Conservation (phyloP, 2,797 vertebrate species). For the Catamblyrhynchus diadema region DNA sequence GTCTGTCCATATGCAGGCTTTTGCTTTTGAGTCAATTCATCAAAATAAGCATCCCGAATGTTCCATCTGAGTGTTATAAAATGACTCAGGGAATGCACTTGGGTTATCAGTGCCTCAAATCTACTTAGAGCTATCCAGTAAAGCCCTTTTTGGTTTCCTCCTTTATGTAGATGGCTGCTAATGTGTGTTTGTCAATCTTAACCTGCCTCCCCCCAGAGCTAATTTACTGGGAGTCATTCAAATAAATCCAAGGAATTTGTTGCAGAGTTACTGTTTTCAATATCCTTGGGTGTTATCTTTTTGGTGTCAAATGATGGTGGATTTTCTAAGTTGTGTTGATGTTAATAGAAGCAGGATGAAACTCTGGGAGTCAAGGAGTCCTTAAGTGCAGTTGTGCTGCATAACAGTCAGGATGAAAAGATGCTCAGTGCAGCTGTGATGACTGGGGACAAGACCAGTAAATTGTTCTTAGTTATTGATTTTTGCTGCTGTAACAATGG, state of each 20-base stretch:
- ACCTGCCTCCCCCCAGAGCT: background rate
- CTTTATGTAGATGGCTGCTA: background rate
- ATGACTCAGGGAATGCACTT: background rate
- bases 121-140: background rate
- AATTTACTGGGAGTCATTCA: background rate
- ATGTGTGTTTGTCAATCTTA: background rate
- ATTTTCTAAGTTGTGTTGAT: background rate
- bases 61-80: background rate
- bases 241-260: background rate
- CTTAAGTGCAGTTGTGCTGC: background rate
- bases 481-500: background rate
- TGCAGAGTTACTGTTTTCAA: background rate
- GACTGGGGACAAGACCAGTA: background rate
- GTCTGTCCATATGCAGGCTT: background rate
- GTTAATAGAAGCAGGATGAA: background rate
- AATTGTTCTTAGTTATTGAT: background rate
- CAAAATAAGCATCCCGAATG: background rate
- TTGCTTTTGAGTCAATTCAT: background rate
- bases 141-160: background rate
- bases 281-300: background rate
- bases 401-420: background rate
- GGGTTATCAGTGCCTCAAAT: background rate
- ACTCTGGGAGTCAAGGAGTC: background rate
- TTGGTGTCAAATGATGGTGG: background rate
- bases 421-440: background rate